Evolutionary conservation across 2,797 vertebrate genomes (phyloP), one percentile per base, ranked within the genome.

Genomic region (Parotocinclus haroldoi): DNA sequence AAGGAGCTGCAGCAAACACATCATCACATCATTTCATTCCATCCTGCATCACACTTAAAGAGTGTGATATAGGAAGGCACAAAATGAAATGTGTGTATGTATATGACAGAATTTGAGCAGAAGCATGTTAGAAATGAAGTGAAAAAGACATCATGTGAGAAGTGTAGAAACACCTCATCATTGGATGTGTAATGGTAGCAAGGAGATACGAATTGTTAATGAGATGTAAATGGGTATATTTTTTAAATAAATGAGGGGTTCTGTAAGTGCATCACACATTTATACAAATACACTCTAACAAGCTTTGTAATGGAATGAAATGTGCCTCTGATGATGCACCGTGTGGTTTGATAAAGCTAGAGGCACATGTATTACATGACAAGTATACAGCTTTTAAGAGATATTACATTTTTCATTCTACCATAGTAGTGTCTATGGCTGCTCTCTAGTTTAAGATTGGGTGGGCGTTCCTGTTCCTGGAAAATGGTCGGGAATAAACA

Each of bases 141-240:
- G 63, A 14, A 10, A 49, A 54, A 38, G 19, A 62, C 39, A 54
- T 51, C 27, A 44, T 13, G 52, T 42, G 59, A 63, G 59, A 51
- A 10, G 38, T 51, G 62, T 53, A 64, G 61, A 71, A 65, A 65
- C 69, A 71, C 69, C 37, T 65, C 50, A 58, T 45, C 61, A n/a
- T 48, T 72, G 81, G 74, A 79, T 82, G 79, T 64, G 71, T 72
- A 81, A 82, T 78, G 77, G 74, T 65, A 68, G 71, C 75, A 78
- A 82, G 79, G 76, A 87, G 70, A 71, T 69, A 65, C 58, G 80
- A 71, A 80, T 77, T 76, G 69, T 79, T 87, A 88, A 89, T 85
- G 81, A 83, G 78, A 66, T 83, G 83, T 79, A 85, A 79, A 82
- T 80, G 66, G 72, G 48, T 27, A 19, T 78, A 78, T 59, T 38